Conservation (phyloP, 2,888 invertebrate species). For the Mantis religiosa region DNA sequence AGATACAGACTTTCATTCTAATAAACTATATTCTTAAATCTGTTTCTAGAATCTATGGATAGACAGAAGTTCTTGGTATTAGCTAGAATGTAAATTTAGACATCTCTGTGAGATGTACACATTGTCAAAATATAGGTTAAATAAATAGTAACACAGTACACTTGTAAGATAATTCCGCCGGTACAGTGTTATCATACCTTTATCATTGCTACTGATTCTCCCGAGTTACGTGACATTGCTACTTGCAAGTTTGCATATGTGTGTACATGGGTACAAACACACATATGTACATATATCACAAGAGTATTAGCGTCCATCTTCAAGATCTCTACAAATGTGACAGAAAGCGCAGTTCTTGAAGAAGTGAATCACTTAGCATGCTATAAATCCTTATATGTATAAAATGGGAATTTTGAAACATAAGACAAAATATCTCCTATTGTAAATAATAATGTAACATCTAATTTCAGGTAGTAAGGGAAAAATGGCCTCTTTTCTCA, state of each 20-base stretch:
- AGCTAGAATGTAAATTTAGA: no score
- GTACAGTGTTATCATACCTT: background rate
- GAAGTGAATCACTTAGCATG: no score
- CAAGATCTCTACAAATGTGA: no score
- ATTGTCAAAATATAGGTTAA: background rate
- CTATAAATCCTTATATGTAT: no score
- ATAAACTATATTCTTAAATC: background rate
- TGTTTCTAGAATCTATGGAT: background rate
- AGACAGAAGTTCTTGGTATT: background rate
- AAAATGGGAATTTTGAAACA: no score
- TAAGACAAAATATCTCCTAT: no score
- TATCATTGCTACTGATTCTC: background rate
- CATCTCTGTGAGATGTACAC: background rate
- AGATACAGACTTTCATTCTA: background rate
- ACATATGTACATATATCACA: background rate
- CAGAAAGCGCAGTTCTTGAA: no score
- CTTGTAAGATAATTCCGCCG: background rate
- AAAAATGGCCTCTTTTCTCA: no score
- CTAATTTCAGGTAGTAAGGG: no score
- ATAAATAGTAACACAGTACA: background rate
- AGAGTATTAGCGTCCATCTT: background rate
- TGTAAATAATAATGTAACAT: no score
- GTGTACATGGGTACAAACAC: no score
- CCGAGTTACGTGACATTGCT: background rate
- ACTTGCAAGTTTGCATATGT: background rate